Percentiles rank a stretch among this genome's conserved stretches.
Conservation (phyloP, 2,888 invertebrate species). For the Stenodema calcarata region DNA sequence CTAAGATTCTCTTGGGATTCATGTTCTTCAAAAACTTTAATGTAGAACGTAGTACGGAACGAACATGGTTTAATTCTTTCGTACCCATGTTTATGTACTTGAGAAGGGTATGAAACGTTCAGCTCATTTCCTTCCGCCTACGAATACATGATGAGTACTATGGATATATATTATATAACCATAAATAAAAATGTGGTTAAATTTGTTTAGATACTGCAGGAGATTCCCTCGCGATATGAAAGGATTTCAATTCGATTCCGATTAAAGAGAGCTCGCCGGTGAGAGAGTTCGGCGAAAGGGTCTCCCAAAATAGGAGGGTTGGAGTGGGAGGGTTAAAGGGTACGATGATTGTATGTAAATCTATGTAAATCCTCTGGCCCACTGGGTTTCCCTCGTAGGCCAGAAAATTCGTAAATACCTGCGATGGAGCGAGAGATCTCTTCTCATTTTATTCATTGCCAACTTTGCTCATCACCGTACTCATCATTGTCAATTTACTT, state of each 20-base stretch:
- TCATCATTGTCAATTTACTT: slow-evolving; percentile 2
- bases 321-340: neutral
- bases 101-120: neutral
- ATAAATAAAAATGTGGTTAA: neutral
- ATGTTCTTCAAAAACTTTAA: too few relatives aligned
- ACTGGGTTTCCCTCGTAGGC: neutral
- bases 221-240: neutral
- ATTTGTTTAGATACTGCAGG: neutral
- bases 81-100: too few relatives aligned
- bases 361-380: slow-evolving; percentile 1
- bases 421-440: neutral
- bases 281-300: neutral
- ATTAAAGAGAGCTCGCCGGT: neutral
- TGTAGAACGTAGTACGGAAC: too few relatives aligned
- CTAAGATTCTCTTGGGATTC: too few relatives aligned
- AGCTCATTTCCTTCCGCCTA: neutral
- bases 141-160: too few relatives aligned
- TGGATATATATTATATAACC: too few relatives aligned
- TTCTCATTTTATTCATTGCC: neutral
- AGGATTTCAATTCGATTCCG: neutral
- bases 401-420: slow-evolving; percentile 1
- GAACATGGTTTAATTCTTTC: too few relatives aligned
- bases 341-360: slow-evolving; percentile 16
- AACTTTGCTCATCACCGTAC: neutral
- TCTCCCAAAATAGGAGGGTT: neutral